Evolutionary conservation across 2,113 vertebrate species (phyloP).

Genomic region (Aramus guarauna): DNA sequence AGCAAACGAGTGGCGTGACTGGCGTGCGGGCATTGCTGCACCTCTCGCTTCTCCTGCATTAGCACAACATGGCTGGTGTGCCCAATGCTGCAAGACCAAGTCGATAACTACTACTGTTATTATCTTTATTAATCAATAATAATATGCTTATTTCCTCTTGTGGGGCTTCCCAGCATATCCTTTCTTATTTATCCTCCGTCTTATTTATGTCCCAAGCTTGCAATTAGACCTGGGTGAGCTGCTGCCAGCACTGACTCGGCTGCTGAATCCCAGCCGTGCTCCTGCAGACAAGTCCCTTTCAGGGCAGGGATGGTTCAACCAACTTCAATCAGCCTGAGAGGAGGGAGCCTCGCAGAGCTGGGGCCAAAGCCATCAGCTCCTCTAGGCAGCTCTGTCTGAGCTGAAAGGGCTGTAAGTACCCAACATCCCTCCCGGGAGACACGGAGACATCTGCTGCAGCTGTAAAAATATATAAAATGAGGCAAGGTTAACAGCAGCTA

Average conservation of each 20-base stretch:
- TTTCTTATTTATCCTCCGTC: neutral
- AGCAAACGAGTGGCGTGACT: neutral
- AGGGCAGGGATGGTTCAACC: fast-evolving
- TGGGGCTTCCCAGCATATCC: neutral
- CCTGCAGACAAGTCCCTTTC: neutral
- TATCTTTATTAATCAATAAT: conserved; percentile 30
- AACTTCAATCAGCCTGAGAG: neutral
- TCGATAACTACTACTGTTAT: neutral
- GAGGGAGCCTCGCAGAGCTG: neutral
- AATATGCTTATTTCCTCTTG: conserved; percentile 3
- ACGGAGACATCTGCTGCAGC: neutral
- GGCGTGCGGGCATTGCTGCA: neutral
- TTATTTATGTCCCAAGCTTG: neutral
- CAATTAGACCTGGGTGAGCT: fast-evolving
- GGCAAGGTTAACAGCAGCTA: conserved; percentile 18
- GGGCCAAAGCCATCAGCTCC: neutral
- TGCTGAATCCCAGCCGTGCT: neutral
- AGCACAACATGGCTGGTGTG: neutral
- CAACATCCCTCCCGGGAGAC: neutral
- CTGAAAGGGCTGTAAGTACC: conserved; percentile 16
- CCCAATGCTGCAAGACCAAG: neutral
- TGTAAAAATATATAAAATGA: conserved; percentile 36
- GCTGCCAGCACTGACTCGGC: neutral
- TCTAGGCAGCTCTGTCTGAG: neutral
- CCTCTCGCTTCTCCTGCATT: neutral